Conservation (phyloP, 1,140 invertebrate species). For the Musca domestica region DNA sequence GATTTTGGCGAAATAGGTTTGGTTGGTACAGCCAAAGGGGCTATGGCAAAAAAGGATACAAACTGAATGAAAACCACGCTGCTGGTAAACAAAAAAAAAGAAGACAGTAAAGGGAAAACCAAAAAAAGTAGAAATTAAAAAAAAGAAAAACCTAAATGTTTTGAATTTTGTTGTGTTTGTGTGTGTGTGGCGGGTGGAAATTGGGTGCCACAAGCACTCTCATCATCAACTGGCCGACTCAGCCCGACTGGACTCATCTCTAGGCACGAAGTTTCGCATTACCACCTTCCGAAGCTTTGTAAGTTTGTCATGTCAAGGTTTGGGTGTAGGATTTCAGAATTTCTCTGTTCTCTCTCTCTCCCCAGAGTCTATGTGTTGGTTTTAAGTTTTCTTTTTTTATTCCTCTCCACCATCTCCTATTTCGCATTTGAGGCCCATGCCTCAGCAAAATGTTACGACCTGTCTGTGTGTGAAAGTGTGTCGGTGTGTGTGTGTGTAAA, state of each 20-base stretch:
- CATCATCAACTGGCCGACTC: background rate
- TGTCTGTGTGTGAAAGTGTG: background rate
- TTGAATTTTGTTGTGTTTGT: too few relatives aligned
- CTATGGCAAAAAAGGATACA: background rate
- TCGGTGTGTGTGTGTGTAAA: background rate
- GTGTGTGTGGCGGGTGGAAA: background rate
- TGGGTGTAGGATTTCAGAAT: background rate
- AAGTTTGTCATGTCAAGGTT: slow-evolving; percentile 9
- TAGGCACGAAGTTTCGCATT: background rate
- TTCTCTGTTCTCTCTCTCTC: background rate
- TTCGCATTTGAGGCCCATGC: too few relatives aligned
- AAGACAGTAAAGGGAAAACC: too few relatives aligned
- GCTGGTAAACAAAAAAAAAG: too few relatives aligned
- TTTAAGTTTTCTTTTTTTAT: background rate
- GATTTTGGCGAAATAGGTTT: slow-evolving; percentile 15
- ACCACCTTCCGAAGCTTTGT: too few relatives aligned
- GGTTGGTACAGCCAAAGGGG: slow-evolving; percentile 16
- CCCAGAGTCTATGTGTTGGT: background rate
- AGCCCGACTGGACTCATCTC: background rate
- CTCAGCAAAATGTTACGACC: background rate
- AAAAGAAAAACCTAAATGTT: too few relatives aligned
- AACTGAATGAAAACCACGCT: background rate
- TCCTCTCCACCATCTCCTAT: background rate
- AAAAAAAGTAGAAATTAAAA: too few relatives aligned
- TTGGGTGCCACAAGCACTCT: background rate